Base-by-base conservation (phyloP, 2,113 vertebrate genomes). In the Podarcis muralis region DNA sequence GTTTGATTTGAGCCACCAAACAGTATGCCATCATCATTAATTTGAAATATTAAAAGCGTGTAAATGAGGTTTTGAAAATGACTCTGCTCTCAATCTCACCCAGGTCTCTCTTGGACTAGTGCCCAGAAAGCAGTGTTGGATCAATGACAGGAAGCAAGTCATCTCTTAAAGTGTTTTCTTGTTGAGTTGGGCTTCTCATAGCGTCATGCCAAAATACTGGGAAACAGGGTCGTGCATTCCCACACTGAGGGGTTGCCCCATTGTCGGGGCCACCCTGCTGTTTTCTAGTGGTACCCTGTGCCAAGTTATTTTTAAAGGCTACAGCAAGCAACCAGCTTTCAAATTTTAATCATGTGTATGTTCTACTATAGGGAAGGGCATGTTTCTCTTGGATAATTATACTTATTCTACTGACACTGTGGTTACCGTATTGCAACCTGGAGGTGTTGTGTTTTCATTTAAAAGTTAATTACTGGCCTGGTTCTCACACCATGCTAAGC, bases 41-140 rank as follows among this genome's bases (percentile, higher is more conserved):
- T 88, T 92, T 92, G 84, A 90, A 82, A 57, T 59, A 84, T 32
- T 87, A 69, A 88, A 89, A 90, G 8, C 27, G 78, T 1, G 3
- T 75, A 79, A 89, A 90, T 32, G 69, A 20, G 0, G 0, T 22
- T 3, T 23, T 80, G 77, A 81, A 90, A 90, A 90, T 48, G 6
- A 80, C 7, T 32, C n/a, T 66, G 43, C 4, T 86, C 81, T 88
- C 79, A 82, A 16, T 66, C 65, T 86, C 37, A 57, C 0, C 37
- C 69, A 87, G 35, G 69, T 62, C 35, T 62, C 62, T 90, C 62
- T 22, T 78, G n/a, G 62, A 20, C 43, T 69, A 71, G 18, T 85
- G 76, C 65, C 65, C 88, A 85, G 83, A 84, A 79, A 77, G 48
- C 20, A 85, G 32, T 35, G 30, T 53, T 72, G 48, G 16, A 75